Percentiles rank a stretch among this genome's conserved stretches.
Evolutionary conservation across 2,797 vertebrate species (phyloP).

Genomic region (Enteromius treurensis): DNA sequence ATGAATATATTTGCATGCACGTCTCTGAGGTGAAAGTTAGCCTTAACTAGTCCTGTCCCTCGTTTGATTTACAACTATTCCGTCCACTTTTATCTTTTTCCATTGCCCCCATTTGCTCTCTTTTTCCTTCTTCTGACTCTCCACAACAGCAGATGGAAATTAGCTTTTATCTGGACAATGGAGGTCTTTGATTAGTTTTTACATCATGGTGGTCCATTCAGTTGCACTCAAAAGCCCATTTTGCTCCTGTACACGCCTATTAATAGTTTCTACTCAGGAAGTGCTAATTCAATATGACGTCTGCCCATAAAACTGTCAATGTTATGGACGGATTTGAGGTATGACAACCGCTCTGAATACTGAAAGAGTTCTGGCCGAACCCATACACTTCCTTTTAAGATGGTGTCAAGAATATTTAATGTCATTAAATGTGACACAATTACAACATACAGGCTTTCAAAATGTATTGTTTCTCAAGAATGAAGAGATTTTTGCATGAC

Average conservation of each 20-base stretch:
- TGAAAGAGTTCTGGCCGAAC: not conserved
- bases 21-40: conserved; percentile 52
- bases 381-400: not conserved
- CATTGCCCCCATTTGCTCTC: conserved; percentile 8
- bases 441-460: not conserved
- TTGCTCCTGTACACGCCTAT: conserved; percentile 19
- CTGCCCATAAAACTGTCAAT: not conserved
- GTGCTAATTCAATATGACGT: not conserved
- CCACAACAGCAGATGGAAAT: conserved; percentile 67
- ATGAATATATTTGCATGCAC: conserved; percentile 45
- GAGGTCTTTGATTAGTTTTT: conserved; percentile 68
- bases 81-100: conserved; percentile 56
- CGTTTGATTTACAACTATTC: conserved; percentile 72
- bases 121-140: conserved; percentile 29
- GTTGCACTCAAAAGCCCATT: conserved; percentile 45
- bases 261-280: conserved; percentile 22
- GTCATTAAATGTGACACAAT: not conserved
- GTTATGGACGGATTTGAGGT: not conserved
- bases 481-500: not conserved
- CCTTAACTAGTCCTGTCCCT: conserved; percentile 35
- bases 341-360: not conserved
- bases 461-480: not conserved
- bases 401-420: not conserved
- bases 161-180: conserved; percentile 71
- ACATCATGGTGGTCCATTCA: conserved; percentile 65